Base-by-base conservation (phyloP, 2,113 vertebrate species). In the Lasiurus cinereus region DNA sequence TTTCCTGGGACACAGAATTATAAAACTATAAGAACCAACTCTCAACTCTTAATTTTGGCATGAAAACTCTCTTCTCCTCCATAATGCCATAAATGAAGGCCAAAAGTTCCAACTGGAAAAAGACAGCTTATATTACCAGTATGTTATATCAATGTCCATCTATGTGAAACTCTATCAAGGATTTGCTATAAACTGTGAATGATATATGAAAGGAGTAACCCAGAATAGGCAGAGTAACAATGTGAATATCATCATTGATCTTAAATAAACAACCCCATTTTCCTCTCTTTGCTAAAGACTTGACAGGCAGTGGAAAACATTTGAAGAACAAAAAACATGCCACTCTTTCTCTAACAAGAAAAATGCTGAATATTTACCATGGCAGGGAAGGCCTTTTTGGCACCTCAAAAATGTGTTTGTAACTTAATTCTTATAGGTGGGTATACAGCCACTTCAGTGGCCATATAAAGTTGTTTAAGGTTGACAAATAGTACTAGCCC, bases 21-120 rank as follows among this genome's bases (percentile, higher is more conserved):
- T 12, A 29, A 9, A 6, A 2, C 29, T 48, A 24, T 0, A 13
- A 39, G 8, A 73, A 43, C 6, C 0, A 6, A 33, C 31, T 62
- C 46, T 85, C 0, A 6, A 33, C 31, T 62, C 46, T 85, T 82
- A 15, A n/a, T 59, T 73, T 39, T 11, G 15, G 62, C 78, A 54
- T 6, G 16, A 21, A 2, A 39, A 62, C 54, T 67, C 59, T 21
- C 7, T 67, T 27, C 15, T 33, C 21, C 66, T 82, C 39, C 29
- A 36, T 24, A 19, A 56, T n/a, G 5, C 14, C 29, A 2, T 7
- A 43, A 48, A 27, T n/a, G 31, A n/a, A 15, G 6, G 46, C 39
- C 16, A 48, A 77, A 78, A 19, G 11, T 8, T 73, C 52, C 27
- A n/a, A 46, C 27, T 50, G 36, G 12, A 27, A n/a, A 82, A 78